Conservation (phyloP, 2,113 vertebrate genomes). For the Vicugna pacos region DNA sequence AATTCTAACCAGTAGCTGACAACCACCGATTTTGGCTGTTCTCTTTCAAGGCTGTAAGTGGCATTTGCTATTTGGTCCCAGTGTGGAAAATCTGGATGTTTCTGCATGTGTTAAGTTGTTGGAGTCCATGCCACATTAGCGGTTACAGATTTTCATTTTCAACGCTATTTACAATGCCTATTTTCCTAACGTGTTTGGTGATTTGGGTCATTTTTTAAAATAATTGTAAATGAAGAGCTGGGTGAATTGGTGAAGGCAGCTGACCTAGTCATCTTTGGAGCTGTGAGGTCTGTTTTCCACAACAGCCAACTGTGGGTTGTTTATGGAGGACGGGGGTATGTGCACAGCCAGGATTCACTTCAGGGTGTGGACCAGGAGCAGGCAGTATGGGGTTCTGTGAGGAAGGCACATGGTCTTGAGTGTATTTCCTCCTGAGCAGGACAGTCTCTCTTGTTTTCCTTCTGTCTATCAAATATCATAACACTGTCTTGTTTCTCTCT, state of each 20-base stretch:
- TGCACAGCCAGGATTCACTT: background rate
- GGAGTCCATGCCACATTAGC: background rate
- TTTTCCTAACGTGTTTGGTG: background rate
- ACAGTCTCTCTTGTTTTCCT: background rate
- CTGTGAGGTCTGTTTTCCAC: background rate
- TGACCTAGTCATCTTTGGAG: background rate
- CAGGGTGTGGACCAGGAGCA: background rate
- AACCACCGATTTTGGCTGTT: background rate
- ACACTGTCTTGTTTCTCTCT: background rate
- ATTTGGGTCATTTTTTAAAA: background rate
- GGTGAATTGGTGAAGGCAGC: background rate
- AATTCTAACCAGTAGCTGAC: background rate
- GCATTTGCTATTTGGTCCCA: background rate
- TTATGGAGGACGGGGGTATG: background rate
- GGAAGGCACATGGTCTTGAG: background rate
- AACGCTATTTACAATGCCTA: background rate
- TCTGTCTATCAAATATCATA: no score
- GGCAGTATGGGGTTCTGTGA: background rate
- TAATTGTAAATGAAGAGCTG: background rate
- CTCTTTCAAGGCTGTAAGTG: background rate
- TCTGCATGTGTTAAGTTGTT: background rate
- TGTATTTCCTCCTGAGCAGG: background rate
- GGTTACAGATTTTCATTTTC: background rate
- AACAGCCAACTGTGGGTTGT: background rate
- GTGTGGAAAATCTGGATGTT: background rate